Evolutionary conservation across 1,140 invertebrate genomes (phyloP), one percentile per base, ranked within the genome.

Genomic region (Orussus abietinus): DNA sequence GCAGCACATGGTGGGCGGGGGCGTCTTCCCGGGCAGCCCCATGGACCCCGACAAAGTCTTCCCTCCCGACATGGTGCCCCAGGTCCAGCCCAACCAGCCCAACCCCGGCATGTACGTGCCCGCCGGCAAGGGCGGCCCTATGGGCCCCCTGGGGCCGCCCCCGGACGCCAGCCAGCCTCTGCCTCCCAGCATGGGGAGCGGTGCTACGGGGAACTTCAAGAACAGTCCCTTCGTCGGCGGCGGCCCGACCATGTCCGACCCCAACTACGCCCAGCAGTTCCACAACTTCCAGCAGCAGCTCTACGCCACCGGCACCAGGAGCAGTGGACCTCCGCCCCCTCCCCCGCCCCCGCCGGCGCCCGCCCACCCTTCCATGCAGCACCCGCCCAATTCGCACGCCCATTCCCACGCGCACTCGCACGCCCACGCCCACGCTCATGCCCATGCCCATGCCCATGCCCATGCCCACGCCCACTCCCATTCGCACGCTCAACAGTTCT

Each of bases 261-360:
- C 91, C 9, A 92, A 90, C 64, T 94, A 94, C 75, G 90, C 90
- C 56, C 89, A 92, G 64, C 90, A 93, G 77, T 94, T 91, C 75
- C 90, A 93, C 68, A 91, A 93, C 72, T 94, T 95, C 76, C 92
- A 95, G 62, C 92, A 94, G 64, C 90, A 93, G 67, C 73, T 94
- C 39, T 94, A 95, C 74, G 90, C 91, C 15, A 95, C 90, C 6
- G 88, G 88, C 42, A 90, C 86, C 13, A 77, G 88, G 47, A 84
- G 76, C 26, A 70, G 64, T 28, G 69, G 68, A 9, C 66, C 62
- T 22, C 62, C 58, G n/a, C 58, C 61, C 9, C 21, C 21, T 6
- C 26, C 14, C 19, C 26, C 19, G 12, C 37, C 13, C 10, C 21
- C 49, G 53, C 33, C 3, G 50, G n/a, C n/a, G n/a, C n/a, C n/a